Conservation (phyloP, 2,113 vertebrate genomes). For the Cinclus cinclus region DNA sequence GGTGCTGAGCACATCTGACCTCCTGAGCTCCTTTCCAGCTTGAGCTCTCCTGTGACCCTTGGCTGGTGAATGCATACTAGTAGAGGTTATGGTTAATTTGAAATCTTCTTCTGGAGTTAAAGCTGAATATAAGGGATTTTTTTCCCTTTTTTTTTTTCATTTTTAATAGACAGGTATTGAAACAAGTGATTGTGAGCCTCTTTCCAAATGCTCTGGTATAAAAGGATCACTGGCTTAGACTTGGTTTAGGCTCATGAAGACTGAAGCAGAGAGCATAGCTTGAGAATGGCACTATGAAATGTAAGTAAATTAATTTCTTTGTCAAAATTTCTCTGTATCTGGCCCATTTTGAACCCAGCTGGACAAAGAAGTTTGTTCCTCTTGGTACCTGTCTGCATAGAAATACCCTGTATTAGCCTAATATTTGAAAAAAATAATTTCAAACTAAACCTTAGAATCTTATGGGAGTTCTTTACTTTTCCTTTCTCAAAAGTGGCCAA, state of each 20-base stretch:
- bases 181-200: neutral
- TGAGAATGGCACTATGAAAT: neutral
- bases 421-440: neutral
- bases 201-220: neutral
- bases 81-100: neutral
- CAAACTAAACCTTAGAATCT: neutral
- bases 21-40: fast-evolving
- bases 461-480: neutral
- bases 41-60: neutral
- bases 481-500: neutral
- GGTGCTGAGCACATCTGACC: neutral
- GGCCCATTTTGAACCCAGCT: neutral
- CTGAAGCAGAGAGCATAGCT: neutral
- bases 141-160: neutral
- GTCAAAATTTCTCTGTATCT: neutral
- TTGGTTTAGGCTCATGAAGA: neutral
- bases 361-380: neutral
- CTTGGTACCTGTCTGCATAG: neutral
- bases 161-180: neutral
- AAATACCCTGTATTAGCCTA: neutral
- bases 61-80: neutral
- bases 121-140: neutral
- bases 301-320: neutral
- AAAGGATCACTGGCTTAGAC: neutral
- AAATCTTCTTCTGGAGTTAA: neutral